These are phyloP conservation scores for Meliscaeva auricollis DNA, from an alignment of 2,888 invertebrate genomes.

Conservation along the genomic window DNA sequence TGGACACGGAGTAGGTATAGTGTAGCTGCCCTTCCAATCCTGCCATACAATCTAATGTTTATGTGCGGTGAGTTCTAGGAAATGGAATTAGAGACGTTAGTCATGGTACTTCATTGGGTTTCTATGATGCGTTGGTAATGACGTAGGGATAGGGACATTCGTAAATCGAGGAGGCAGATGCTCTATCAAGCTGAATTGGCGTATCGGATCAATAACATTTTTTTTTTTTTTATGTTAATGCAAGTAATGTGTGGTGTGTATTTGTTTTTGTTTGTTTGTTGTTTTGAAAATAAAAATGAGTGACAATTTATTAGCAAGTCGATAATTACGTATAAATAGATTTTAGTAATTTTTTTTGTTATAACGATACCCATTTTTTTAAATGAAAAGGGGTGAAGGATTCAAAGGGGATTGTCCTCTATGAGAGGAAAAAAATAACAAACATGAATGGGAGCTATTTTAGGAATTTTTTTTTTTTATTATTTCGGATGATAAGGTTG, in stretches of 20 bases:
- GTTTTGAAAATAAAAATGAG: not conserved
- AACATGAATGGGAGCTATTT: conserved; percentile 7
- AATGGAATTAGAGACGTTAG: conserved; percentile 56
- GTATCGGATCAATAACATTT: conserved; percentile 44
- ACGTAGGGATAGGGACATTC: conserved; percentile 41
- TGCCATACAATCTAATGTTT: not conserved
- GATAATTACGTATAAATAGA: conserved; percentile 6
- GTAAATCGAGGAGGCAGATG: conserved; percentile 60
- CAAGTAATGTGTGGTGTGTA: conserved; percentile 51
- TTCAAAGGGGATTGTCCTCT: not conserved
- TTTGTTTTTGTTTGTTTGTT: not conserved
- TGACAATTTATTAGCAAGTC: conserved; percentile 22
- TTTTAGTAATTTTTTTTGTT: not conserved
- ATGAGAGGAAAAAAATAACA: not conserved
- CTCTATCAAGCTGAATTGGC: conserved; percentile 49
- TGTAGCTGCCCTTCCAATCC: conserved; percentile 39
- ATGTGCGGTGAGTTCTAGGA: not conserved
- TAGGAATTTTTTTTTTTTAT: conserved; percentile 6
- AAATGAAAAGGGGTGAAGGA: not conserved
- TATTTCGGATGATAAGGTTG: conserved; percentile 19
- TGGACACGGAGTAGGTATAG: conserved; percentile 11
- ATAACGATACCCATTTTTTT: not conserved
- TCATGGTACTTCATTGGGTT: conserved; percentile 56
- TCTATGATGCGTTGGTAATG: conserved; percentile 38
- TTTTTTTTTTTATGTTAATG: conserved; percentile 63